Percentiles rank a stretch among this genome's conserved stretches.
These are phyloP conservation scores for Drosophila percnosoma DNA, from an alignment of 2,888 invertebrate genomes.

Conservation along the genomic window DNA sequence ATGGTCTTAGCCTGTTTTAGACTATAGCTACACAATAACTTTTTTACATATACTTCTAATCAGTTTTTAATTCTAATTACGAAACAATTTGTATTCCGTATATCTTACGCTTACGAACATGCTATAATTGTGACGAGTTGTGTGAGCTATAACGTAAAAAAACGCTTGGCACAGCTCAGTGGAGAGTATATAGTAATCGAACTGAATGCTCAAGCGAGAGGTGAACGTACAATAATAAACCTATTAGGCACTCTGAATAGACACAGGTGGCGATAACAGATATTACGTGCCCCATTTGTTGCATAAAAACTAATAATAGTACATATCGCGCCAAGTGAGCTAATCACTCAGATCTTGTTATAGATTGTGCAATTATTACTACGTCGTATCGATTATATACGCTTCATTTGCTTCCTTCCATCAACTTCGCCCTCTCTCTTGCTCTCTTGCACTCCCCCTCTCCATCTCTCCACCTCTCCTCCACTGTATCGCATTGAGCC, in stretches of 20 bases:
- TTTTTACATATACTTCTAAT: not conserved
- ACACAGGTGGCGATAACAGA: slow-evolving; percentile 8
- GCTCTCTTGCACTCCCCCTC: not conserved
- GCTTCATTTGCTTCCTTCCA: not conserved
- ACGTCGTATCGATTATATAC: slow-evolving; percentile 40
- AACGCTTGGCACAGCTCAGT: slow-evolving; percentile 1
- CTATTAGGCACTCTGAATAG: slow-evolving; percentile 18
- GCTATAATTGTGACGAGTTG: not conserved
- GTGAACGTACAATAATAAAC: slow-evolving; percentile 26
- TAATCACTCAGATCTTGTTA: slow-evolving; percentile 39
- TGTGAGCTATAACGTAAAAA: slow-evolving; percentile 6
- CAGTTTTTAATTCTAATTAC: not conserved
- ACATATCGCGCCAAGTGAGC: slow-evolving; percentile 1
- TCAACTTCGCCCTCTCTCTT: not conserved
- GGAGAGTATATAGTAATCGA: slow-evolving; percentile 2
- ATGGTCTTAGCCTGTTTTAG: not conserved
- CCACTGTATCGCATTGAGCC: not conserved
- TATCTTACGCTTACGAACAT: not conserved
- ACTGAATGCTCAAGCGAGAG: not conserved
- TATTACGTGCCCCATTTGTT: slow-evolving; percentile 13
- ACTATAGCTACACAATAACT: not conserved
- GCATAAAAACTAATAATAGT: not conserved
- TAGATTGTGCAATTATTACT: slow-evolving; percentile 44
- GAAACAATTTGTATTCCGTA: not conserved
- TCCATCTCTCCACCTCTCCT: not conserved